A percentile compares a stretch with the other conserved stretches of the same genome.
These are phyloP conservation scores for Ornithoptera alexandrae DNA, from an alignment of 2,888 invertebrate genomes.

Conservation along the genomic window DNA sequence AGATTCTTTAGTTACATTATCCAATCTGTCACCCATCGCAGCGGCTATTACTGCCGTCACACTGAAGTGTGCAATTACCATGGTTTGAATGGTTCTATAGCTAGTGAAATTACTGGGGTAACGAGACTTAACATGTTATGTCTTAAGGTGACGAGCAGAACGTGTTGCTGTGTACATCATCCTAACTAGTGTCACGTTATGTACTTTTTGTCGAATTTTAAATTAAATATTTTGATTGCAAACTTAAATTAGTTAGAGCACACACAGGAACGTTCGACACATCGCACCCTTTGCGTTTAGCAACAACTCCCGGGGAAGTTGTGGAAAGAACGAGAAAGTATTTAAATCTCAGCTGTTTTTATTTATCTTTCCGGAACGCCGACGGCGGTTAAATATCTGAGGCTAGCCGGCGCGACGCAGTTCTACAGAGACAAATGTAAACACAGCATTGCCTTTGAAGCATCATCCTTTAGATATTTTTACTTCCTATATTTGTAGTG, in stretches of 20 bases:
- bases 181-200: too few species aligned
- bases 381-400: constrained; percentile 70
- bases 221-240: not conserved
- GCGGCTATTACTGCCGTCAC: too few species aligned
- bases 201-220: not conserved
- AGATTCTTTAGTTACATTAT: not conserved
- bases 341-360: constrained; percentile 69
- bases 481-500: constrained; percentile 45
- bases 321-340: constrained; percentile 58
- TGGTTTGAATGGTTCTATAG: too few species aligned
- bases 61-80: too few species aligned
- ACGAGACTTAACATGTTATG: too few species aligned
- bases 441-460: constrained; percentile 69
- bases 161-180: too few species aligned
- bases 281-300: constrained; percentile 10
- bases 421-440: constrained; percentile 67
- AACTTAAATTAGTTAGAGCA: not conserved
- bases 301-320: constrained; percentile 40
- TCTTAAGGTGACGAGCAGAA: too few species aligned
- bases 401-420: constrained; percentile 49
- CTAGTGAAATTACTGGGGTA: too few species aligned
- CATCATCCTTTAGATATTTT: constrained; percentile 51
- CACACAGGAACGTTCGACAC: not conserved
- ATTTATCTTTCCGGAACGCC: constrained; percentile 69
- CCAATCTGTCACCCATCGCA: not conserved